phyloP scores from a whole-genome alignment of 2,888 invertebrate genomes.

The Cotesia congregata region DNA sequence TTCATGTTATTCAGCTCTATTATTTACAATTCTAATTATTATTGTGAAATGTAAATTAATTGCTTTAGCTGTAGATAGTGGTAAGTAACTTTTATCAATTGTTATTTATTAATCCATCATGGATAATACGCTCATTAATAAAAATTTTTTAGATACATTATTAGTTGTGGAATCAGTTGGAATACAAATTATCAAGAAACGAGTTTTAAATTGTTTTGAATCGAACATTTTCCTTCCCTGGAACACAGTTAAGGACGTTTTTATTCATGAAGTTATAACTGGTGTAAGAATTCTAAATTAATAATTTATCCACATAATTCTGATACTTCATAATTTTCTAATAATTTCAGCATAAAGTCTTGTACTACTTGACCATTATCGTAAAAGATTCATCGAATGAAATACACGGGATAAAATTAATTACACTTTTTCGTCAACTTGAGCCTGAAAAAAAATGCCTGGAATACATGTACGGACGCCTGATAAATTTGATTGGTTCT shows the following conservation, averaged over 20 bases:
- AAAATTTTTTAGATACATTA: constrained; percentile 53
- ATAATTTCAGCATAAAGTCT: constrained; percentile 63
- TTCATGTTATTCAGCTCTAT: constrained; percentile 5
- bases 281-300: constrained; percentile 54
- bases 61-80: constrained; percentile 53
- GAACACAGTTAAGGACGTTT: constrained; percentile 63
- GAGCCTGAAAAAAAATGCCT: constrained; percentile 68
- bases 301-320: no score
- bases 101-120: background rate
- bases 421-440: constrained; percentile 65
- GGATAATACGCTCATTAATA: constrained; percentile 18
- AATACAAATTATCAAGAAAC: constrained; percentile 60
- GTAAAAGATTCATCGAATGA: constrained; percentile 57
- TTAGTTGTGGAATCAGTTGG: constrained; percentile 64
- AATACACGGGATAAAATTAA: constrained; percentile 57
- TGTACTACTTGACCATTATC: constrained; percentile 64
- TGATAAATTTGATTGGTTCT: constrained; percentile 64
- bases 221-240: constrained; percentile 63
- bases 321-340: constrained; percentile 5
- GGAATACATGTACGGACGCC: constrained; percentile 67
- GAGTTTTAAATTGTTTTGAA: constrained; percentile 52
- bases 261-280: constrained; percentile 67
- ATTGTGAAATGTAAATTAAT: constrained; percentile 51
- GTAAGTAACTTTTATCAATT: constrained; percentile 47
- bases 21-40: constrained; percentile 44